Base-by-base conservation (phyloP, 2,888 invertebrate genomes). In the Torymus tubicola region DNA sequence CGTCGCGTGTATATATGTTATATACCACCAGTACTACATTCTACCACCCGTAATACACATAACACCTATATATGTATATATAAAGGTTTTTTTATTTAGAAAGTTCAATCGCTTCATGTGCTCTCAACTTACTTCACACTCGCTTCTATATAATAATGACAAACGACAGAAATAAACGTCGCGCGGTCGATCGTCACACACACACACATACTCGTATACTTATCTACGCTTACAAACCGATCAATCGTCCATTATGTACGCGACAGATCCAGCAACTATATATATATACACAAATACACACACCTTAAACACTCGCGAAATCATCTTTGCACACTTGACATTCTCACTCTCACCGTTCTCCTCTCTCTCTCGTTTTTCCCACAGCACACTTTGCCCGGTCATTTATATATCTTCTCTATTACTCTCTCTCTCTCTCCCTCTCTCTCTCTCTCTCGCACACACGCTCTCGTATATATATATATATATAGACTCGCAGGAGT, bases 351-450 rank as follows among this genome's bases (percentile, higher is more conserved):
- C 31, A 8, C 42, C 55, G 63, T n/a, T 21, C 21, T 21, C 1
- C 21, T 21, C 50, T 53, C 81, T n/a, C 83, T 78, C 78, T 72
- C 81, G 83, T 82, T 67, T 58, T 84, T 83, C 84, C 83, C 83
- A 83, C 84, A 83, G 80, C 82, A 82, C 82, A 83, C 83, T 84
- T 85, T 79, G 60, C 80, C 69, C 76, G 83, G 79, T 76, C 78
- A 75, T 80, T 81, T 80, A 72, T 80, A 82, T 83, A 21, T 21
- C 21, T 2, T 21, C 21, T 21, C 21, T 21, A 1, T 21, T 2
- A 2, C 21, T 21, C 21, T 21, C 21, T 21, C 21, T 21, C 21
- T 2, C 21, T 21, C 21, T 21, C 21, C 1, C 21, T 21, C 21
- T 21, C n/a, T n/a, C n/a, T n/a, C n/a, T n/a, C n/a, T 80, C 77